Conservation (phyloP, 2,113 vertebrate genomes). For the Chaenocephalus aceratus region DNA sequence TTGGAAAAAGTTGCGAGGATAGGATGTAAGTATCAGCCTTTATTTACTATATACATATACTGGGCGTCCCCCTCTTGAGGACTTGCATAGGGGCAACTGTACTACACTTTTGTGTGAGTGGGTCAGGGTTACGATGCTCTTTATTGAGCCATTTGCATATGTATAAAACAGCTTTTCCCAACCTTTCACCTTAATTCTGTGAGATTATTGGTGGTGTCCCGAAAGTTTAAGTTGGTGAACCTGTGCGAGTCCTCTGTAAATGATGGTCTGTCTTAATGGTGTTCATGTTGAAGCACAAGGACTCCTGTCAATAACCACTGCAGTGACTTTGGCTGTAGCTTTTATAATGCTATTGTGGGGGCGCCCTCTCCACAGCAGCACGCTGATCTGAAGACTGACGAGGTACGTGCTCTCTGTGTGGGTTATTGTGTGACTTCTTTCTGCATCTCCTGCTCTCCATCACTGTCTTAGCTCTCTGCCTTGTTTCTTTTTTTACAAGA, state of each 20-base stretch:
- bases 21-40: conserved; percentile 99
- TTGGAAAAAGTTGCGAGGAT: conserved; percentile 99
- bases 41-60: conserved; percentile 96
- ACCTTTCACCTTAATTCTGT: not conserved
- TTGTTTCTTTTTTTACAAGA: not conserved
- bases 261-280: conserved; percentile 78
- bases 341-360: conserved; percentile 90
- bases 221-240: conserved; percentile 78
- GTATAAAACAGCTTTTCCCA: not conserved
- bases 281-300: conserved; percentile 78
- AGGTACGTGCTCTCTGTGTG: conserved; percentile 90
- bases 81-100: conserved; percentile 99
- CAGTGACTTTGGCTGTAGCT: conserved; percentile 89
- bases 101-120: conserved; percentile 34
- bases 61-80: conserved; percentile 99
- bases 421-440: conserved; percentile 47
- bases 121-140: conserved; percentile 18
- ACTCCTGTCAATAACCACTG: conserved; percentile 82
- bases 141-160: conserved; percentile 9
- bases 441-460: conserved; percentile 15
- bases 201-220: conserved; percentile 9
- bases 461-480: conserved; percentile 30
- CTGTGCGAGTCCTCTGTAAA: conserved; percentile 82
- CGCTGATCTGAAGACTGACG: conserved; percentile 92
- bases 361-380: conserved; percentile 99